Evolutionary conservation across 1,140 invertebrate species (phyloP).

Genomic region (Zaprionus capensis): DNA sequence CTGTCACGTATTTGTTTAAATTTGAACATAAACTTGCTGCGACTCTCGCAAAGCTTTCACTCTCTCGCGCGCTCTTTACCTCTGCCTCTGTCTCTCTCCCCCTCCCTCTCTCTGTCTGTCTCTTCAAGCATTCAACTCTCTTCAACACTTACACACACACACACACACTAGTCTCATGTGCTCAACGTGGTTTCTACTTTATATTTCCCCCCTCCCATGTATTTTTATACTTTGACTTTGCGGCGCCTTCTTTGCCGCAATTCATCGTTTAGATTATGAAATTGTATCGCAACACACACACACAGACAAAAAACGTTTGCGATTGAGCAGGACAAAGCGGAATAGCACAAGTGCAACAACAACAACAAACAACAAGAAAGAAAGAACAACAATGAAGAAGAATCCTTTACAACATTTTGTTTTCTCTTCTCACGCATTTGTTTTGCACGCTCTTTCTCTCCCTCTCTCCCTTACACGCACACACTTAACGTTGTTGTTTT

Average conservation of each 20-base stretch:
- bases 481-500: conserved; percentile 33
- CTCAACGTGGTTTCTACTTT: conserved; percentile 70
- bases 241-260: conserved; percentile 13
- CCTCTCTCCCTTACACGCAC: conserved; percentile 34
- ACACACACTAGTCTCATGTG: conserved; percentile 19
- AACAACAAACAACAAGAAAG: background rate
- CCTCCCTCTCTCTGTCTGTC: background rate
- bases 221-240: conserved; percentile 30
- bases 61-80: background rate
- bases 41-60: conserved; percentile 1
- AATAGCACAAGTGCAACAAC: background rate
- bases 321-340: conserved; percentile 1
- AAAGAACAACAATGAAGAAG: background rate
- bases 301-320: background rate
- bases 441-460: conserved; percentile 10
- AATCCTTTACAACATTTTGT: background rate
- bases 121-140: conserved; percentile 4
- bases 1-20: background rate
- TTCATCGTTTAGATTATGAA: conserved; percentile 37
- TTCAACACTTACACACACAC: conserved; percentile 12
- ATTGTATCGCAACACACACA: conserved; percentile 6
- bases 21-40: background rate
- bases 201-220: conserved; percentile 22
- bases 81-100: background rate
- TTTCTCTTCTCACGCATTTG: conserved; percentile 3